These are phyloP conservation scores for rat (Rattus norvegicus) DNA, from an alignment of 2,113 vertebrate species.

Conservation along the genomic window GRCr8 NC_086026.1:14525001-14525500, in stretches of 20 bases:
- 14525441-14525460: conserved; percentile 79
- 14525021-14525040: neutral
- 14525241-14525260: neutral
- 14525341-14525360: conserved; percentile 44
- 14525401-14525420: conserved; percentile 3
- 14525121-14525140: neutral
- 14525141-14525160: neutral
- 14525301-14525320: conserved; percentile 53
- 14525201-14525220: conserved; percentile 12
- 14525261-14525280: neutral
- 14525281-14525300: neutral
- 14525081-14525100: neutral
- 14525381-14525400: conserved; percentile 60
- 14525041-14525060: neutral
- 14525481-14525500: conserved; percentile 78
- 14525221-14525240: neutral
- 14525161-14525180: neutral
- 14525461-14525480: conserved; percentile 61
- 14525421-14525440: conserved; percentile 73
- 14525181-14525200: neutral
- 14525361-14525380: conserved; percentile 58
- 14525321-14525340: conserved; percentile 39
- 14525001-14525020: neutral
- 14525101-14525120: neutral
- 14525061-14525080: neutral